A percentile compares a stretch with the other conserved stretches of the same genome.
Evolutionary conservation across 1,140 invertebrate genomes (phyloP).

Genomic region (Drosophila punjabiensis): DNA sequence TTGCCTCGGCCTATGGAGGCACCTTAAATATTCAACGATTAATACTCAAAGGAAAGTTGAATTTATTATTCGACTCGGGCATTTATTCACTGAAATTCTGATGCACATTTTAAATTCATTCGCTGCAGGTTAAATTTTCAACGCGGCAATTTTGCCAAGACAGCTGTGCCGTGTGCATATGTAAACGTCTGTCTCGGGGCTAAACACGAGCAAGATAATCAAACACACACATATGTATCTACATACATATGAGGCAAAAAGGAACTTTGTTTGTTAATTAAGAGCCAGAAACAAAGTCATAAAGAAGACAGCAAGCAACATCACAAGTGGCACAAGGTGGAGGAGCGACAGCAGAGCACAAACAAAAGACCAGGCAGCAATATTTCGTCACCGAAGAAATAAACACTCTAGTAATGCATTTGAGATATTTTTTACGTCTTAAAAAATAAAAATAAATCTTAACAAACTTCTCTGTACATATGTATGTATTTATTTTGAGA

Average conservation of each 20-base stretch:
- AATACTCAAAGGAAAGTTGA: conserved; percentile 13
- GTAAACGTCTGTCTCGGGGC: conserved; percentile 37
- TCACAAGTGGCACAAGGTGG: conserved; percentile 28
- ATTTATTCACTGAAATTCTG: conserved; percentile 12
- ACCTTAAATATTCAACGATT: conserved; percentile 31
- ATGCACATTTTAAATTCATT: conserved; percentile 50
- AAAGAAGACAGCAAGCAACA: conserved; percentile 61
- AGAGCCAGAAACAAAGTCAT: conserved; percentile 79
- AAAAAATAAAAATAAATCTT: background rate
- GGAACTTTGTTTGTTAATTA: conserved; percentile 78
- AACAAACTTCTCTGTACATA: background rate
- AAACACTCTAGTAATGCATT: background rate
- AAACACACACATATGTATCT: conserved; percentile 37
- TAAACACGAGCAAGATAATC: conserved; percentile 66
- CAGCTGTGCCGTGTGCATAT: conserved; percentile 43
- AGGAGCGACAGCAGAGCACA: conserved; percentile 30
- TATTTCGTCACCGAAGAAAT: background rate
- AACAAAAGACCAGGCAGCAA: conserved; percentile 19
- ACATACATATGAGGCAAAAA: conserved; percentile 2
- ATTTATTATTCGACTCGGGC: conserved; percentile 26
- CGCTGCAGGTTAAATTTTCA: conserved; percentile 24
- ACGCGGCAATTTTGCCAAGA: conserved; percentile 5
- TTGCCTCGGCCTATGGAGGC: background rate
- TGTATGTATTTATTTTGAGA: background rate
- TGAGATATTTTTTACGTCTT: background rate